Evolutionary conservation across 2,113 vertebrate species (phyloP).

Genomic region (Podarcis cretensis): DNA sequence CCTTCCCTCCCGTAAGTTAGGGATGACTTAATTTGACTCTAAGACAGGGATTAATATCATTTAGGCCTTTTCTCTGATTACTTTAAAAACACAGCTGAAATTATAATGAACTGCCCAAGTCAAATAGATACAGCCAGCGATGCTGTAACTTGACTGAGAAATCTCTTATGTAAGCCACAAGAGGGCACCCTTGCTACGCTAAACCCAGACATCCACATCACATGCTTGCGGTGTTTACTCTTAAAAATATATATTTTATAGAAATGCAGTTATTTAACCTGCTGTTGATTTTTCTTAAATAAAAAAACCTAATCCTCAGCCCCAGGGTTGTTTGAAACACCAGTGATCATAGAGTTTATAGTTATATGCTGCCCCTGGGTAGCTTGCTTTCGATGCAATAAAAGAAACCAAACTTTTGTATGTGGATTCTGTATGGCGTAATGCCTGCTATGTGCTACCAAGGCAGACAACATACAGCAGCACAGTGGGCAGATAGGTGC

Average conservation of each 20-base stretch:
- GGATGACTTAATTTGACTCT: constrained; percentile 27
- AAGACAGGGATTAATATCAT: constrained; percentile 13
- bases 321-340: neutral
- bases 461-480: neutral
- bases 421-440: neutral
- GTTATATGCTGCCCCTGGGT: neutral
- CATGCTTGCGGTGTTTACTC: neutral
- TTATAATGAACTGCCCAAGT: neutral
- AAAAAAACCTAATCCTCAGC: neutral
- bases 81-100: constrained; percentile 29
- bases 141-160: neutral
- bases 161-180: constrained; percentile 43
- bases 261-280: constrained; percentile 30
- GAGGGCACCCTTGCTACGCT: constrained; percentile 64
- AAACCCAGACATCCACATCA: constrained; percentile 20
- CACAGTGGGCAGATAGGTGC: neutral
- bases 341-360: constrained; percentile 14
- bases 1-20: constrained; percentile 9
- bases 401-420: neutral
- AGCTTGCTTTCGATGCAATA: neutral
- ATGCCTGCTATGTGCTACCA: neutral
- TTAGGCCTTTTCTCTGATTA: constrained; percentile 18
- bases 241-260: neutral
- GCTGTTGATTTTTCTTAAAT: neutral
- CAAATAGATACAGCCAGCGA: neutral